Evolutionary conservation across 1,140 invertebrate genomes (phyloP).

Genomic region (Brachionus rubens): DNA sequence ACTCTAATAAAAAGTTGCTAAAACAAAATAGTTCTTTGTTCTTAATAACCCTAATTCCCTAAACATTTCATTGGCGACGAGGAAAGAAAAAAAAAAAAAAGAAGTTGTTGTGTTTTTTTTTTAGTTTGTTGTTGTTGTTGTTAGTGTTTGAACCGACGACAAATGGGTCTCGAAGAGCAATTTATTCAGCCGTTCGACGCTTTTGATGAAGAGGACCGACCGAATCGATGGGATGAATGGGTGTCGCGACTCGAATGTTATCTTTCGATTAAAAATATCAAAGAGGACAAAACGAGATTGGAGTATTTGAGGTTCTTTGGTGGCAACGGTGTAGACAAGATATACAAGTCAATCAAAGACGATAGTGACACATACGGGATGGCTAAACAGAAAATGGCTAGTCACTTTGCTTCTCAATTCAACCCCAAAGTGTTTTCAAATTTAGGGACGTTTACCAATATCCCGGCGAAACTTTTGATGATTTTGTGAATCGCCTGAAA

Average conservation of each 20-base stretch:
- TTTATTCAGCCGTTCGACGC: background rate
- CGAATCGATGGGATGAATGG: background rate
- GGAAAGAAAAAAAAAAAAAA: background rate
- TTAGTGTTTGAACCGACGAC: too few species aligned
- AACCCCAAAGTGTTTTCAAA: background rate
- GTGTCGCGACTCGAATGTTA: background rate
- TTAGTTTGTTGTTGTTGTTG: too few species aligned
- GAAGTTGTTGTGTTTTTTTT: too few species aligned
- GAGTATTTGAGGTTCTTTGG: background rate
- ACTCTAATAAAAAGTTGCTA: background rate
- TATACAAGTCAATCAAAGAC: background rate
- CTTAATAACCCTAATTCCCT: too few species aligned
- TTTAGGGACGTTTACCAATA: background rate
- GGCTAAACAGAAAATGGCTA: background rate
- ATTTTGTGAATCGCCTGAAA: too few species aligned
- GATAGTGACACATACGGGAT: background rate
- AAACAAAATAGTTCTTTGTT: background rate
- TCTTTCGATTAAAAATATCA: background rate
- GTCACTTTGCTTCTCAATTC: background rate
- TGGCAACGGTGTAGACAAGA: background rate
- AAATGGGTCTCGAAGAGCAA: background rate
- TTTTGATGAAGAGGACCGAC: background rate
- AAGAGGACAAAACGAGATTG: background rate
- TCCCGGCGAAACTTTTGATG: background rate
- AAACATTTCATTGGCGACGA: constrained; percentile 5